Conservation (phyloP, 1,140 invertebrate species). For the Dinoponera quadriceps region DNA sequence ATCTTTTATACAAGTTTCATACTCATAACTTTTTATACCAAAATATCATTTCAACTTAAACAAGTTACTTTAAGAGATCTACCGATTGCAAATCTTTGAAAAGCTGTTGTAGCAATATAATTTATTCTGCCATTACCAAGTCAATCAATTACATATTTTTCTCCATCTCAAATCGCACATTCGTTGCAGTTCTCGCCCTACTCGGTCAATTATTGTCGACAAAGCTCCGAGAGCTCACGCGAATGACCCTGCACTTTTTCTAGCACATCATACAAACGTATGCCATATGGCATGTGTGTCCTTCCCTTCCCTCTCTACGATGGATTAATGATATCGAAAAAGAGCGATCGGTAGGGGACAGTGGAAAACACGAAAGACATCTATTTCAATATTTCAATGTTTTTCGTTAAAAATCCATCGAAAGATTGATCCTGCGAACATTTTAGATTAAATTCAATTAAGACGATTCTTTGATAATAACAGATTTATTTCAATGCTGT, state of each 20-base stretch:
- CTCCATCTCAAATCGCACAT: background rate
- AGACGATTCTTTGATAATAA: background rate
- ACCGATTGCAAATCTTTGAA: background rate
- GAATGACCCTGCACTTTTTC: slow-evolving; percentile 44
- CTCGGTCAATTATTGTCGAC: slow-evolving; percentile 45
- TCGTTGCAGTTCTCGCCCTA: slow-evolving; percentile 23
- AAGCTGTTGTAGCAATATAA: background rate
- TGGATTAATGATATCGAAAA: slow-evolving; percentile 51
- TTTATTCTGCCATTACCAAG: background rate
- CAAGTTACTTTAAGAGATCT: background rate
- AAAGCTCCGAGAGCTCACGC: slow-evolving; percentile 7
- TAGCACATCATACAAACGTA: slow-evolving; percentile 42
- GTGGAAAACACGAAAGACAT: slow-evolving; percentile 26
- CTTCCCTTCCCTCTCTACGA: background rate
- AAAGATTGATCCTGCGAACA: slow-evolving; percentile 9
- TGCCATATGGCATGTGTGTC: slow-evolving; percentile 48
- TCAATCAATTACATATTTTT: slow-evolving; percentile 21
- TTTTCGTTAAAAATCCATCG: background rate
- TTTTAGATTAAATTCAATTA: background rate
- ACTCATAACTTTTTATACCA: background rate
- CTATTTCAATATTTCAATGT: slow-evolving; percentile 19
- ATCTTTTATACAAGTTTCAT: background rate
- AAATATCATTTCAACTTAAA: background rate
- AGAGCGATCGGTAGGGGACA: slow-evolving; percentile 5
- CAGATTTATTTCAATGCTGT: too few species aligned